Evolutionary conservation across 1,140 invertebrate genomes (phyloP), one percentile per base, ranked within the genome.

Genomic region (Leguminivora glycinivorella): DNA sequence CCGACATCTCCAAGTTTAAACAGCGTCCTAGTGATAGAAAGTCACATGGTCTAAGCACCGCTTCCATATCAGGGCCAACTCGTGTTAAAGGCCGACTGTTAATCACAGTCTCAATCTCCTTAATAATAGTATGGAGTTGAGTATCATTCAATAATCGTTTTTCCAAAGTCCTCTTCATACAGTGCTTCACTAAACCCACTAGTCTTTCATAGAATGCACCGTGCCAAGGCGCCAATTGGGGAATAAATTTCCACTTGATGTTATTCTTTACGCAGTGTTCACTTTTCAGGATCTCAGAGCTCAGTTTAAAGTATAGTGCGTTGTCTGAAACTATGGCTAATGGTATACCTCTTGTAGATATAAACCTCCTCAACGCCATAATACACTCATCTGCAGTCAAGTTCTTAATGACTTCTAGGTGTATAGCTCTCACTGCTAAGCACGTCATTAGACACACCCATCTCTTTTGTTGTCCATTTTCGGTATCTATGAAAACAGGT

Each of bases 361-460:
- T 72, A 58, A 87, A 87, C 19, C 82, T 47, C 56, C 75, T 69
- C 1, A 85, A 68, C 12, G 75, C 75, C 26, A 78, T 14, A n/a
- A 88, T 17, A 63, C 78, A 87, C 14, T 58, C 70, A 9, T 73
- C 75, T 26, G 85, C 79, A 22, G 69, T 68, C 2, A 89, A 56
- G 43, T 78, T 75, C 12, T 14, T 72, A 12, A 82, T 75, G 3
- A 83, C 26, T 29, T 29, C 26, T 5, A 29, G 5, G 5, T 29
- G 26, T 29, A 29, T 29, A 3, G 26, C 26, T 29, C 26, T 29
- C 5, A 29, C 26, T 3, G 26, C 26, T 29, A 29, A 29, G 5
- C 26, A 29, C 2, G 26, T 29, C 26, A 29, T 29, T 3, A 29
- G 26, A 29, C 26, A 29, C 2, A 29, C 5, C 26, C 26, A 29